Percentiles rank a stretch among this genome's conserved stretches.
Evolutionary conservation across 2,797 vertebrate species (phyloP).

Genomic region (Leptodactylus fallax): DNA sequence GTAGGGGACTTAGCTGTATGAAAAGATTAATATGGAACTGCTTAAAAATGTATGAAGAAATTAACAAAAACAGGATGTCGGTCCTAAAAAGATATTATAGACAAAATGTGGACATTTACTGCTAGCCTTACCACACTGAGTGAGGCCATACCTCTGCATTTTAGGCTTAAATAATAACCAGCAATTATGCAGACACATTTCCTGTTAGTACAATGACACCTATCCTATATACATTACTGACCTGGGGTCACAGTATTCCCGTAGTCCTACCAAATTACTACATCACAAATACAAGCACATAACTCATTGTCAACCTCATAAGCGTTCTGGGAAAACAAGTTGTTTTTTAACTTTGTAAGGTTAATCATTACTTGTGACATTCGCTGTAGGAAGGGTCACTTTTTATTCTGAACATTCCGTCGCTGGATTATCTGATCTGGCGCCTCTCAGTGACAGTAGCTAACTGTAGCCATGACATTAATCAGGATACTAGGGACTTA

Average conservation of each 20-base stretch:
- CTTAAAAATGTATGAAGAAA: no score
- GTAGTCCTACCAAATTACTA: conserved; percentile 20
- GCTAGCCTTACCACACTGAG: not conserved
- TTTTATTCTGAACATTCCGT: conserved; percentile 40
- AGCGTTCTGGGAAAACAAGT: conserved; percentile 56
- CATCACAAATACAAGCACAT: conserved; percentile 31
- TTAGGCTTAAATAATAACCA: conserved; percentile 51
- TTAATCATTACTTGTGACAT: conserved; percentile 54
- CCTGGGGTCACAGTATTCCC: conserved; percentile 34
- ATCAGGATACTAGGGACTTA: not conserved
- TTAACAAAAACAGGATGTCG: no score
- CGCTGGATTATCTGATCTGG: conserved; percentile 49
- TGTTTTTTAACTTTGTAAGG: conserved; percentile 46
- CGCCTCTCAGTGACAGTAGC: conserved; percentile 23
- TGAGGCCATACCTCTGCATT: not conserved
- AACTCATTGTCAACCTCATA: conserved; percentile 17
- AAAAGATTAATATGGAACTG: no score
- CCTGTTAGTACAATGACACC: conserved; percentile 34
- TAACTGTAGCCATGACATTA: conserved; percentile 7
- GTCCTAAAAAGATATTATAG: no score
- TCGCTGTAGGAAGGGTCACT: conserved; percentile 12
- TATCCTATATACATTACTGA: conserved; percentile 22
- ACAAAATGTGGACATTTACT: not conserved
- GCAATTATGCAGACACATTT: conserved; percentile 53
- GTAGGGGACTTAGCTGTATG: no score